Percentiles rank a stretch among this genome's conserved stretches.
These are phyloP conservation scores for Dasysyrphus tricinctus DNA, from an alignment of 2,888 invertebrate genomes.

Conservation along the genomic window DNA sequence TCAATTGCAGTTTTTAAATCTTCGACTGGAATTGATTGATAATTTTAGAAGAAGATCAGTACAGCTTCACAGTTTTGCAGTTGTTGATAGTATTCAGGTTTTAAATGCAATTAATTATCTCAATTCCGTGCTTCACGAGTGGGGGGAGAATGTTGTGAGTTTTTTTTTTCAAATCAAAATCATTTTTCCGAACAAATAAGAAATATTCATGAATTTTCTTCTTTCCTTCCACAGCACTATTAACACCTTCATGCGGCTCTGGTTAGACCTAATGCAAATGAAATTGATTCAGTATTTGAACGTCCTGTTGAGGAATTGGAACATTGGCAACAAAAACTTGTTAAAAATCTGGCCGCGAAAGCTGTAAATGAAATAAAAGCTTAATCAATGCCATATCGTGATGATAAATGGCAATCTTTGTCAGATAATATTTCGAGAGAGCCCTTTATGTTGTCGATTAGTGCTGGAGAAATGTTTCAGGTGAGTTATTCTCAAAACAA, in stretches of 20 bases:
- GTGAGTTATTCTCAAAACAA: conserved; percentile 81
- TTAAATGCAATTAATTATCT: conserved; percentile 90
- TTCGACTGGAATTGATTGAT: conserved; percentile 95
- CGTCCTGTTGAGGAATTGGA: conserved; percentile 81
- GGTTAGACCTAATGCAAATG: conserved; percentile 83
- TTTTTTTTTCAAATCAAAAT: neutral
- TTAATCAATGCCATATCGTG: conserved; percentile 90
- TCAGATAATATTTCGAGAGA: conserved; percentile 86
- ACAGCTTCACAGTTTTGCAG: conserved; percentile 89
- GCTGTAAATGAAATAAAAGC: conserved; percentile 92
- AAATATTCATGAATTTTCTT: neutral
- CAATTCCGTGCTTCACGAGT: conserved; percentile 88
- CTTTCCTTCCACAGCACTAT: conserved; percentile 87
- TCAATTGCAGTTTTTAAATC: conserved; percentile 93
- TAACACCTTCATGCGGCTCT: conserved; percentile 88
- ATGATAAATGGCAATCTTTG: conserved; percentile 88
- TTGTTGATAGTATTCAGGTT: conserved; percentile 87
- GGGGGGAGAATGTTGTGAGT: conserved; percentile 89
- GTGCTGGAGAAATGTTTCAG: conserved; percentile 92
- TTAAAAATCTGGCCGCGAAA: conserved; percentile 88
- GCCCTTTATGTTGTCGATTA: conserved; percentile 89
- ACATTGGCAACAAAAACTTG: conserved; percentile 82
- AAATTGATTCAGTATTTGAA: conserved; percentile 83
- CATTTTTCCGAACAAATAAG: neutral
- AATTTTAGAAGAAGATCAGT: conserved; percentile 94